Evolutionary conservation across 2,113 vertebrate genomes (phyloP).

Genomic region (Cacatua alba): DNA sequence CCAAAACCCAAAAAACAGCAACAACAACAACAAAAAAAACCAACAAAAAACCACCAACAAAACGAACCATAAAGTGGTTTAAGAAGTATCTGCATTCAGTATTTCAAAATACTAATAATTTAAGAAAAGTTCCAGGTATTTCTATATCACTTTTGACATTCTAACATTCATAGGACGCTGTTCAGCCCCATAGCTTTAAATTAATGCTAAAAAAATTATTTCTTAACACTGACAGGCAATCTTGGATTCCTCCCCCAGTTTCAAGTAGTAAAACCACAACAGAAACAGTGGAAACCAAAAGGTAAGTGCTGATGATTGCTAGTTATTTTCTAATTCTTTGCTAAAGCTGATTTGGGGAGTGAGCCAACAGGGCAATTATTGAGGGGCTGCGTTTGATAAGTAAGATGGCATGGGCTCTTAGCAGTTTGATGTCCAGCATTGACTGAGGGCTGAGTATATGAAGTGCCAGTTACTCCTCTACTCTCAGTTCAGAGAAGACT

Average conservation of each 20-base stretch:
- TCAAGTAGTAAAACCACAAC: neutral
- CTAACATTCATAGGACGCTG: neutral
- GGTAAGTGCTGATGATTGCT: neutral
- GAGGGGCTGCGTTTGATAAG: neutral
- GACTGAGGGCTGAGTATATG: neutral
- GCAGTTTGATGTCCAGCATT: neutral
- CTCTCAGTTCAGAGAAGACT: neutral
- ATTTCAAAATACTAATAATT: neutral
- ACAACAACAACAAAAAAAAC: neutral
- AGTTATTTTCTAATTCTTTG: neutral
- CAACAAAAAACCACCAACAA: neutral
- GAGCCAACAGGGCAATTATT: neutral
- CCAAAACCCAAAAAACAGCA: no score
- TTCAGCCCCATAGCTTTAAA: neutral
- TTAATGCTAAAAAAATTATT: neutral
- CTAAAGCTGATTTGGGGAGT: neutral
- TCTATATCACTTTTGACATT: neutral
- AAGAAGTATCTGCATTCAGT: neutral
- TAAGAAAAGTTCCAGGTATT: neutral
- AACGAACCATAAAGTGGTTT: neutral
- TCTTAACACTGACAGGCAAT: slow-evolving; percentile 71
- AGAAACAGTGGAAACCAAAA: slow-evolving; percentile 31
- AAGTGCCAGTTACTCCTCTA: neutral
- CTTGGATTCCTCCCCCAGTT: slow-evolving; percentile 77
- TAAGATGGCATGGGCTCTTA: neutral